Evolutionary conservation across 2,113 vertebrate genomes (phyloP).

Genomic region (Perca fluviatilis): DNA sequence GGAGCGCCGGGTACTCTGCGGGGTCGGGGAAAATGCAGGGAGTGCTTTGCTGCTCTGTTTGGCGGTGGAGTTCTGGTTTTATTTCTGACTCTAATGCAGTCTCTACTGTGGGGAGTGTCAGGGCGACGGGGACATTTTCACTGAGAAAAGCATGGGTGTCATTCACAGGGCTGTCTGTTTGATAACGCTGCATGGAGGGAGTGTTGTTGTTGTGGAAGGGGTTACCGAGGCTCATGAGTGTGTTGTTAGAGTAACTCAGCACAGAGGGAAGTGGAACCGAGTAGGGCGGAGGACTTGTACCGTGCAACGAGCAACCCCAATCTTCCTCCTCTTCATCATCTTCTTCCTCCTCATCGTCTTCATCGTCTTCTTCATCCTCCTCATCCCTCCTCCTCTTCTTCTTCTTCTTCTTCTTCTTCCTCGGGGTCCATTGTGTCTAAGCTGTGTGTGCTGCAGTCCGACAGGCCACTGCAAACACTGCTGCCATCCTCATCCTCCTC

Average conservation of each 20-base stretch:
- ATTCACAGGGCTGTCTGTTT: constrained; percentile 81
- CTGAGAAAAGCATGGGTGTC: constrained; percentile 38
- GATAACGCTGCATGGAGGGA: constrained; percentile 88
- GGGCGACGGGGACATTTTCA: constrained; percentile 21
- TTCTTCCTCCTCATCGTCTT: constrained; percentile 84
- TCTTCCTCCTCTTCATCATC: constrained; percentile 89
- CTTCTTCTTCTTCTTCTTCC: constrained; percentile 89
- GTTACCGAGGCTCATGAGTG: constrained; percentile 85
- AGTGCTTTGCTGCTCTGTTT: constrained; percentile 74
- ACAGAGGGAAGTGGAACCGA: constrained; percentile 89
- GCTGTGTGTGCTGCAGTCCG: constrained; percentile 95
- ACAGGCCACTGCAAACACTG: constrained; percentile 94
- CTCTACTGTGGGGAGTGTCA: constrained; percentile 64
- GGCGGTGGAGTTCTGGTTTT: constrained; percentile 76
- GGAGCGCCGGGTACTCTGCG: constrained; percentile 84
- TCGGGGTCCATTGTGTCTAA: constrained; percentile 92
- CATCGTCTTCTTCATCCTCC: constrained; percentile 83
- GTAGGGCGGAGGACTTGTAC: constrained; percentile 75
- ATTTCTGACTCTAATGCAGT: constrained; percentile 46
- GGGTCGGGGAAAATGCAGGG: constrained; percentile 84
- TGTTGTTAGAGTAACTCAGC: constrained; percentile 89
- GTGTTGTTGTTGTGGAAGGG: constrained; percentile 84
- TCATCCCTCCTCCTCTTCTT: constrained; percentile 83
- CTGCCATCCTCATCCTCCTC: constrained; percentile 89
- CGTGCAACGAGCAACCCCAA: constrained; percentile 86